Percentiles rank a stretch among this genome's conserved stretches.
phyloP scores from a whole-genome alignment of 2,888 invertebrate genomes.

The Abrostola tripartita region DNA sequence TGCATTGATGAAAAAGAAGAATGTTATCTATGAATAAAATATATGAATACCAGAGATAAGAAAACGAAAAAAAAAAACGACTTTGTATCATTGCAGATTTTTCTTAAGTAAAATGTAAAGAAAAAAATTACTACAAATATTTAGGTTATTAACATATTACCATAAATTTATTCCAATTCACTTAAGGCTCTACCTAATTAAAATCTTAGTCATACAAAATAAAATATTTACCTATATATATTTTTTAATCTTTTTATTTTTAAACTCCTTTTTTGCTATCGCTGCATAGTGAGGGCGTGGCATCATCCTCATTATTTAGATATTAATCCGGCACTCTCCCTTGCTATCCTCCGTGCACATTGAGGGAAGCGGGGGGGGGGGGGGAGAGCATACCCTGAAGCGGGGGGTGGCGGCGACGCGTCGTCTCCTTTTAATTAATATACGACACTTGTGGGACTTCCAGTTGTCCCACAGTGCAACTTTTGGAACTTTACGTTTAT shows the following conservation, averaged over 20 bases:
- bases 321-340: constrained; percentile 84
- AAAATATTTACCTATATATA: not conserved
- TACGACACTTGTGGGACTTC: constrained; percentile 68
- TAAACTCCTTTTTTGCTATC: constrained; percentile 63
- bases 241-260: not conserved
- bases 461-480: constrained; percentile 34
- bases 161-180: too few species aligned
- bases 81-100: too few species aligned
- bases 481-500: constrained; percentile 43
- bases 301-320: constrained; percentile 86
- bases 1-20: too few species aligned
- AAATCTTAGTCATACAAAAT: not conserved
- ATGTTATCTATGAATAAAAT: too few species aligned
- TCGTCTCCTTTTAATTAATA: constrained; percentile 75
- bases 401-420: constrained; percentile 31
- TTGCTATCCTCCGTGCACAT: constrained; percentile 50
- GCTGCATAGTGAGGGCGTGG: constrained; percentile 76
- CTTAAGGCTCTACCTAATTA: too few species aligned
- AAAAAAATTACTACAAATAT: too few species aligned
- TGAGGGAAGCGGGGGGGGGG: constrained; percentile 24
- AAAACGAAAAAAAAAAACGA: too few species aligned
- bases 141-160: too few species aligned
- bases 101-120: too few species aligned
- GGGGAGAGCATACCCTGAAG: constrained; percentile 10
- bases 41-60: too few species aligned